Base-by-base conservation (phyloP, 1,140 invertebrate genomes). In the Hestina assimilis region DNA sequence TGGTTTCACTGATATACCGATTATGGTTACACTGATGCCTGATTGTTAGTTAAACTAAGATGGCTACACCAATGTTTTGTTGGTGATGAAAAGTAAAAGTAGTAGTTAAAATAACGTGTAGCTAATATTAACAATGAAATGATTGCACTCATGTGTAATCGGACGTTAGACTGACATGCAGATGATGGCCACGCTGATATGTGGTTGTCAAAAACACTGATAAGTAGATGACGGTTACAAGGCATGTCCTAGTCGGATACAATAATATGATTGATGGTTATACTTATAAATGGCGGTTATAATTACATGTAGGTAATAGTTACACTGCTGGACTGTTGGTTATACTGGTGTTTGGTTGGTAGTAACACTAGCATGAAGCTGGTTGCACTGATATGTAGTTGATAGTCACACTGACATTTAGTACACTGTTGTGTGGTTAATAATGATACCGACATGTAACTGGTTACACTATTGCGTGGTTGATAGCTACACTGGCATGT, bases 1-100 rank as follows among this genome's bases (percentile, higher is more conserved):
- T 54, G 14, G 31, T 59, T 61, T 58, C 48, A 65, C 15, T 54
- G 42, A 19, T 31, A 23, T 8, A 3, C 17, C n/a, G 3, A 5
- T n/a, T 8, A 31, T 47, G 26, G 17, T 47, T 33, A 47, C 28
- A 28, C 42, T 28, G 42, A 26, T 2, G 19, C 3, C 1, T 33
- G 11, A 28, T 9, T 1, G 8, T 17, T 33, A 1, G 24, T 12
- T 6, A 38, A 1, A 17, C n/a, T 41, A 9, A 20, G 23, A 26
- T 28, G 23, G 23, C 15, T 45, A 45, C 42, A 14, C 11, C n/a
- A n/a, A n/a, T 21, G 24, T 2, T 14, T 9, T 17, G 6, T 31
- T 2, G 42, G 7, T 17, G 23, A 15, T 45, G 24, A n/a, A n/a
- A n/a, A n/a, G n/a, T n/a, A n/a, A n/a, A n/a, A 4, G 2, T 31